These are phyloP conservation scores for Gastrophryne carolinensis DNA, from an alignment of 2,797 vertebrate species.

Conservation along the genomic window DNA sequence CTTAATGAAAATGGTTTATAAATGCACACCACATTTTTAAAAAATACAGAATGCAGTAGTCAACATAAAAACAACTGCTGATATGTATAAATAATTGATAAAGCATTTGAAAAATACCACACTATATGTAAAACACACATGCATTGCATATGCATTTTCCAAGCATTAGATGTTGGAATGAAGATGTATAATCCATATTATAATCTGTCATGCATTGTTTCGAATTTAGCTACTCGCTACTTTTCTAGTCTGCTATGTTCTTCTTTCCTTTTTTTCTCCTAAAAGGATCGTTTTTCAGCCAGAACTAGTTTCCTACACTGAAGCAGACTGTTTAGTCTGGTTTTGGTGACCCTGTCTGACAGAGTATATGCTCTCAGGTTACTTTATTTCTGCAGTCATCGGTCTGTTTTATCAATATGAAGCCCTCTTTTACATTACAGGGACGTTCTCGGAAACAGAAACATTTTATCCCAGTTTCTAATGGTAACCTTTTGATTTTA, in stretches of 20 bases:
- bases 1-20: no score
- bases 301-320: conserved; percentile 70
- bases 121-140: no score
- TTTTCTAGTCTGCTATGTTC: background rate
- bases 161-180: background rate
- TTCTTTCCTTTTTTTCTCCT: conserved; percentile 53
- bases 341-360: conserved; percentile 78
- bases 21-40: no score
- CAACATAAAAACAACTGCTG: no score
- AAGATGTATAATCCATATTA: conserved; percentile 6
- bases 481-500: background rate
- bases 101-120: no score
- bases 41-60: no score
- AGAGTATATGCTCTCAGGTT: conserved; percentile 69
- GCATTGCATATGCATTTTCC: background rate
- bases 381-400: conserved; percentile 60
- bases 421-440: conserved; percentile 55
- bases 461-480: background rate
- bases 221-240: conserved; percentile 13
- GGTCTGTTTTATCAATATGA: conserved; percentile 59
- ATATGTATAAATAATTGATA: no score
- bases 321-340: conserved; percentile 82
- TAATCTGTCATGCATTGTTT: conserved; percentile 20
- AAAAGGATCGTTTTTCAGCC: conserved; percentile 78
- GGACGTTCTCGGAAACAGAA: background rate